phyloP scores from a whole-genome alignment of 1,140 invertebrate genomes.

The Saccostrea glomerata region DNA sequence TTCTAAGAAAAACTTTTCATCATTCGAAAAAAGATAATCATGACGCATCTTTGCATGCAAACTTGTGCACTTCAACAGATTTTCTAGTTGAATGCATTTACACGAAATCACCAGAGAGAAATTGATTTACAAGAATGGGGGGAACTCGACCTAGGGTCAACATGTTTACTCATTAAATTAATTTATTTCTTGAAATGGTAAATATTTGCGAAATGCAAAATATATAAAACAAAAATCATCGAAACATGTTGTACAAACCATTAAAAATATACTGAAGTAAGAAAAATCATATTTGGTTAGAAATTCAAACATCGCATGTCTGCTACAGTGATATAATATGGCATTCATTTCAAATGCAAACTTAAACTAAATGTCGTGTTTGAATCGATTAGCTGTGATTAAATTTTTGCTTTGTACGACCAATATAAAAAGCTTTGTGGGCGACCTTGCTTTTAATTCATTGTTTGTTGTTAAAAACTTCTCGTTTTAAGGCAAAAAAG shows the following conservation, averaged over 20 bases:
- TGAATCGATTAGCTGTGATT: conserved; percentile 34
- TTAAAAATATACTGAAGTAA: neutral
- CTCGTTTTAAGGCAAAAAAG: conserved; percentile 33
- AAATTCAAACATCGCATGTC: neutral
- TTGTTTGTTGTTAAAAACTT: conserved; percentile 35
- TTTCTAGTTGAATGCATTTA: neutral
- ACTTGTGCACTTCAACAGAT: neutral
- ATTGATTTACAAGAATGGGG: neutral
- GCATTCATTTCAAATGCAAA: conserved; percentile 25
- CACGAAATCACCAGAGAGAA: neutral
- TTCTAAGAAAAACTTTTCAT: conserved; percentile 22
- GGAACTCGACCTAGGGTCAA: neutral
- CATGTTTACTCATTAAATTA: neutral
- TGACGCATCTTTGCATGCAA: conserved; percentile 37
- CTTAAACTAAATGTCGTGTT: conserved; percentile 20
- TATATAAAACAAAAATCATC: neutral
- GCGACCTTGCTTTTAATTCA: conserved; percentile 28
- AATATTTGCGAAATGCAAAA: neutral
- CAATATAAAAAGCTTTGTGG: conserved; percentile 34
- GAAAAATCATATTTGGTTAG: no score
- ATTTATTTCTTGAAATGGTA: neutral
- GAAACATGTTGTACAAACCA: neutral
- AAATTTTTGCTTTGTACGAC: conserved; percentile 36
- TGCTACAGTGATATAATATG: conserved; percentile 18
- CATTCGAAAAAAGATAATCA: conserved; percentile 11